Conservation (phyloP, 2,113 vertebrate genomes). For the Mellivora capensis region DNA sequence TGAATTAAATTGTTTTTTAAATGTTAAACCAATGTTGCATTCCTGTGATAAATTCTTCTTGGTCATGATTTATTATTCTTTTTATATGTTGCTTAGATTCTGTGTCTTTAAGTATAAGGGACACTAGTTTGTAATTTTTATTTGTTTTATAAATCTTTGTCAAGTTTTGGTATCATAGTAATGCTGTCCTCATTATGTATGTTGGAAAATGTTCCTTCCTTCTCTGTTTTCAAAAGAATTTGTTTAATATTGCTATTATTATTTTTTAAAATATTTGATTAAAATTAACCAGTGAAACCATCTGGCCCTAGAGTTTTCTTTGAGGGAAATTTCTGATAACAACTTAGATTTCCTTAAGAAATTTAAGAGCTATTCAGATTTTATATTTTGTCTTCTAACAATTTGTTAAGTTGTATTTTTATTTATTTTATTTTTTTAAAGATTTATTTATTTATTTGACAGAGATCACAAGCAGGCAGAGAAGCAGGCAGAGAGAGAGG, state of each 20-base stretch:
- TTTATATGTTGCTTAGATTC: background rate
- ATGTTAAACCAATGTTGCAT: background rate
- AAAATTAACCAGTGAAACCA: background rate
- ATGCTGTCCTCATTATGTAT: background rate
- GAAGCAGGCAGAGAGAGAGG: no score
- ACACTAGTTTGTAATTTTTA: background rate
- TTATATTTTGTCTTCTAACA: background rate
- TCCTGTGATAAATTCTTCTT: background rate
- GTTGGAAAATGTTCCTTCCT: background rate
- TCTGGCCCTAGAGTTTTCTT: background rate
- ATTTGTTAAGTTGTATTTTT: background rate
- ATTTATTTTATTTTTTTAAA: no score
- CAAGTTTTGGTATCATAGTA: background rate
- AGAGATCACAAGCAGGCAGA: no score
- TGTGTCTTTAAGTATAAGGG: background rate
- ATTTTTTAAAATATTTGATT: background rate
- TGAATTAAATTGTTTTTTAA: background rate
- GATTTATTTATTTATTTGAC: no score
- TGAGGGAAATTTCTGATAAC: background rate
- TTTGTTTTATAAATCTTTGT: conserved; percentile 1
- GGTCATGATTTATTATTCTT: background rate
- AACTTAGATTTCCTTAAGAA: background rate
- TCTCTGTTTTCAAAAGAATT: conserved; percentile 10
- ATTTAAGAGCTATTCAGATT: background rate
- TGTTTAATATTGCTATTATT: background rate